Evolutionary conservation across 2,888 invertebrate species (phyloP), one percentile per base, ranked within the genome.

Genomic region (Biston stratarius): DNA sequence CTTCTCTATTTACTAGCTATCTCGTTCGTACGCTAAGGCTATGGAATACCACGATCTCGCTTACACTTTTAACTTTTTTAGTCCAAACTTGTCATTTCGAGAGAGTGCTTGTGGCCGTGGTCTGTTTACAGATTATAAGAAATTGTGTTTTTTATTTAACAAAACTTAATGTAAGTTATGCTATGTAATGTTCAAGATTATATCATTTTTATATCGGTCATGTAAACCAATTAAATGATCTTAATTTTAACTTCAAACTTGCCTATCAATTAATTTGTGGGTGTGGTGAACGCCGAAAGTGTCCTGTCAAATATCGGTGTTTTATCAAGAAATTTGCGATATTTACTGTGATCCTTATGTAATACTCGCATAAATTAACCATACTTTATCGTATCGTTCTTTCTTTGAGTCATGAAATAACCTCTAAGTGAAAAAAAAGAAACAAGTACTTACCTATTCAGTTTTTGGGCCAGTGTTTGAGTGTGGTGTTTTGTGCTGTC

Each of bases 241-340:
- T 5, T 24, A 24, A 12, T 8, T 15, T 63, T 67, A 68, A 66
- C 57, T 47, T 67, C 5, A 70, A 74, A 76, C 64, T 75, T 73
- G 72, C 68, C 77, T 75, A 83, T 83, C 75, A 84, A 83, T 82
- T 84, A 83, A 77, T 72, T 80, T 77, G 79, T 85, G 91, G 91
- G 91, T 91, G 91, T 91, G 91, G 91, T 91, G 83, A 83, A 84
- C 77, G 80, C 83, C 79, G 82, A 82, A 79, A 79, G 79, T 83
- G 80, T 80, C 75, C 80, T 81, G 83, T 81, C 83, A 81, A 83
- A 78, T 78, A 71, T 76, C 67, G 38, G 45, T 59, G 78, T 77
- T 82, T 80, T 81, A 79, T 81, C 81, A 78, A 79, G 73, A 77
- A 85, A 94, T 95, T 76, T 62, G 59, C 62, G 36, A 68, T 69